Conservation (phyloP, 1,140 invertebrate species). For the Mylabris phalerata region DNA sequence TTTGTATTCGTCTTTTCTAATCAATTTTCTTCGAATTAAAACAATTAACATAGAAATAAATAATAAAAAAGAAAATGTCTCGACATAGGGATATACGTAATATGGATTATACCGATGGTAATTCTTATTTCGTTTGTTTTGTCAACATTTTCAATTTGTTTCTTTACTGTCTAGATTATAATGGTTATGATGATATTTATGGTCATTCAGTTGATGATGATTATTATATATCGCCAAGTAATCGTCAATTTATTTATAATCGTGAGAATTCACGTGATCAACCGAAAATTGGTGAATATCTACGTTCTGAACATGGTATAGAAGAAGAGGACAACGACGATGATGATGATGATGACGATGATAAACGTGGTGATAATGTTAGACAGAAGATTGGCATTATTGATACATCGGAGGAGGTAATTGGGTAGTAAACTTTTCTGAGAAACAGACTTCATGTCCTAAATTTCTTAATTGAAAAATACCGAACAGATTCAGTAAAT, state of each 20-base stretch:
- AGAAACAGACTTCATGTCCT: too few relatives aligned
- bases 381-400: too few relatives aligned
- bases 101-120: slow-evolving; percentile 66
- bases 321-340: slow-evolving; percentile 59
- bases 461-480: too few relatives aligned
- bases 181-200: slow-evolving; percentile 85
- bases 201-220: slow-evolving; percentile 90
- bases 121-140: background rate
- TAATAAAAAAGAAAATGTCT: slow-evolving; percentile 51
- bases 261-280: slow-evolving; percentile 55
- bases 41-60: background rate
- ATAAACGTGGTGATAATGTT: too few relatives aligned
- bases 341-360: too few relatives aligned
- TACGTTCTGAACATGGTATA: slow-evolving; percentile 63
- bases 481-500: too few relatives aligned
- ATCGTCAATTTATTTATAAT: slow-evolving; percentile 80
- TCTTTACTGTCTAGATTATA: slow-evolving; percentile 60
- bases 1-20: too few relatives aligned
- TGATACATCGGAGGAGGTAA: too few relatives aligned
- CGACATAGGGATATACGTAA: slow-evolving; percentile 69
- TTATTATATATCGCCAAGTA: slow-evolving; percentile 80
- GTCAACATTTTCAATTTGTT: slow-evolving; percentile 9
- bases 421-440: too few relatives aligned
- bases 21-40: too few relatives aligned
- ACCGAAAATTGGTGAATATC: slow-evolving; percentile 64